Evolutionary conservation across 1,140 invertebrate genomes (phyloP), one percentile per base, ranked within the genome.

Genomic region (Homalodisca vitripennis): DNA sequence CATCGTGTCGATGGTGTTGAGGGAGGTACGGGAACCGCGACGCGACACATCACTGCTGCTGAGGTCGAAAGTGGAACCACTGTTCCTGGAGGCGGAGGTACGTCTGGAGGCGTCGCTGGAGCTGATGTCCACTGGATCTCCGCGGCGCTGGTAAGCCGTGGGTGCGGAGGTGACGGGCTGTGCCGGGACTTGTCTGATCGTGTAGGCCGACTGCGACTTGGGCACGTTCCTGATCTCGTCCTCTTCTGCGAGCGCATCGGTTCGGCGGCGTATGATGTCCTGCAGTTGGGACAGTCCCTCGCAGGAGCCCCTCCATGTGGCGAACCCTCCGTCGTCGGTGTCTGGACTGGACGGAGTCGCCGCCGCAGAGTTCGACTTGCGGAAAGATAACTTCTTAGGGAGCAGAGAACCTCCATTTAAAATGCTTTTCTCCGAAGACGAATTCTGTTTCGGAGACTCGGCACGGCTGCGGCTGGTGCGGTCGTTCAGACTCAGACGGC

Each of bases 401-500:
- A 69, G 27, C 32, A 27, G 29, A 2, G 67, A 68, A 48, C 68
- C 68, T n/a, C 68, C 68, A 32, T 69, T 69, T 13, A 60, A 31
- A 17, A 69, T 63, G 32, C 32, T 48, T 26, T 27, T 46, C 24
- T 66, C 41, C 2, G 63, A 66, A 27, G 12, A 12, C n/a, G n/a
- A 46, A 55, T 55, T 55, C 17, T n/a, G 51, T 55, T 55, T 55
- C 6, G 51, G 24, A 26, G 22, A 26, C 13, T 66, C 63, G 29
- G 22, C 62, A n/a, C 60, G 30, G 10, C 26, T 62, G 1, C 64
- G 31, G 20, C 27, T 48, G 22, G 30, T 63, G 27, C 76, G 77
- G 77, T 80, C 79, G 78, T 80, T 80, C 74, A 80, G 74, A 68
- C 73, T 79, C 53, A 77, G 72, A 30, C 80, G 78, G 67, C 78